Evolutionary conservation across 2,888 invertebrate species (phyloP).

Genomic region (Micoletzkya japonica): DNA sequence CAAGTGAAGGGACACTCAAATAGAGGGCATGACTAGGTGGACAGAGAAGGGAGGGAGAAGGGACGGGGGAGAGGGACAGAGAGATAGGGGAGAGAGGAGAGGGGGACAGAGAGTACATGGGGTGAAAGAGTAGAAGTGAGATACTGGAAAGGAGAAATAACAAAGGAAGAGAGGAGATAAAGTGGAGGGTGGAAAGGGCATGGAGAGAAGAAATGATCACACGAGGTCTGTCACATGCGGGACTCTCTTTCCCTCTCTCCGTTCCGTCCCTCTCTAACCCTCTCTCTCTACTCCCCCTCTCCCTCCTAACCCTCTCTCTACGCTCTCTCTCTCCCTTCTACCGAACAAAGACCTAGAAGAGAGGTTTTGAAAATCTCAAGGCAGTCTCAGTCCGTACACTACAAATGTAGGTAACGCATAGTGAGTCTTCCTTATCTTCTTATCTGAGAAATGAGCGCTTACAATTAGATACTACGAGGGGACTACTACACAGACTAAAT

Average conservation of each 20-base stretch:
- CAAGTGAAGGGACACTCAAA: background rate
- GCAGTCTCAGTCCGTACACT: too few relatives aligned
- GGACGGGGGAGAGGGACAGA: background rate
- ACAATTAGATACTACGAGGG: too few relatives aligned
- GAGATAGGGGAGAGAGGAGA: too few relatives aligned
- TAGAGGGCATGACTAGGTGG: background rate
- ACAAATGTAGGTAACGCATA: too few relatives aligned
- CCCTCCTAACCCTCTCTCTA: background rate
- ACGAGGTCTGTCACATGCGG: too few relatives aligned
- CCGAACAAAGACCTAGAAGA: too few relatives aligned
- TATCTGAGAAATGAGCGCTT: too few relatives aligned
- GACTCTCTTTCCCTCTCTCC: too few relatives aligned
- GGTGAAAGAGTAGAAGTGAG: background rate
- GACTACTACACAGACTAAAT: too few relatives aligned
- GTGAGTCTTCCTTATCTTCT: too few relatives aligned
- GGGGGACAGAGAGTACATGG: background rate
- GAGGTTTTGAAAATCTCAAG: too few relatives aligned
- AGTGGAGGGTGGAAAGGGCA: background rate
- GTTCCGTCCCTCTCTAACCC: background rate
- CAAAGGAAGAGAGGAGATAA: too few relatives aligned
- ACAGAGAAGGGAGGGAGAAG: background rate
- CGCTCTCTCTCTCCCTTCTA: background rate
- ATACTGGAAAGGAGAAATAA: slow-evolving; percentile 17
- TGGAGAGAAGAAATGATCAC: background rate
- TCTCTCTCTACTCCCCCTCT: background rate